Conservation (phyloP, 2,113 vertebrate species). For the Petrocephalus zakoni region DNA sequence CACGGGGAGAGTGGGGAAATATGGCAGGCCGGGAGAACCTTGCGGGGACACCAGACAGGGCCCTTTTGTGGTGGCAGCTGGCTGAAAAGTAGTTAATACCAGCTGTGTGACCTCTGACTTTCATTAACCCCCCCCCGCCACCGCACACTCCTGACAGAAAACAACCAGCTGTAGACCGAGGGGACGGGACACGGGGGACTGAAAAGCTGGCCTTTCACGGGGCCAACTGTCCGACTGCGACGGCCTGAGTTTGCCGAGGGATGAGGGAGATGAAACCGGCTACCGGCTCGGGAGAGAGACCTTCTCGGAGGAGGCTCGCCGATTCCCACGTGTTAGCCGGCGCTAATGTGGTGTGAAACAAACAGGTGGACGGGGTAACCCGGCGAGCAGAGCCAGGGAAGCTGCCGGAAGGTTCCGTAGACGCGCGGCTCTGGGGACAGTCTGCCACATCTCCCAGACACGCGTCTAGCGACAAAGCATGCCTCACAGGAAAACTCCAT, state of each 20-base stretch:
- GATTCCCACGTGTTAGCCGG: not conserved
- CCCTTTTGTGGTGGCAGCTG: slow-evolving; percentile 63
- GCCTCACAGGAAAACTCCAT: not conserved
- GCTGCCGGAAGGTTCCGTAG: not conserved
- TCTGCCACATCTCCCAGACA: not conserved
- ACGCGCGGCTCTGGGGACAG: not conserved
- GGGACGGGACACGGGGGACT: not conserved
- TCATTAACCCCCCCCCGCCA: slow-evolving; percentile 31
- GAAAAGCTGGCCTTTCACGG: not conserved
- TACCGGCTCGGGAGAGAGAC: not conserved
- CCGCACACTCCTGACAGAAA: slow-evolving; percentile 34
- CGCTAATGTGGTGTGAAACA: not conserved
- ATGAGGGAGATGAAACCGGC: not conserved
- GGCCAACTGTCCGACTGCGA: not conserved
- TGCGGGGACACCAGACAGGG: slow-evolving; percentile 47
- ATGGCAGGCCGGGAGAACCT: slow-evolving; percentile 33
- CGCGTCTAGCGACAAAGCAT: not conserved
- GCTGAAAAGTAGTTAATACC: slow-evolving; percentile 57
- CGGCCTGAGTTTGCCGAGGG: not conserved
- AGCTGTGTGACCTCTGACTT: slow-evolving; percentile 56
- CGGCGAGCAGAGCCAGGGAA: not conserved
- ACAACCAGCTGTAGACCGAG: slow-evolving; percentile 43
- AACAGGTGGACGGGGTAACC: not conserved
- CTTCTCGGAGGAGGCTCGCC: not conserved
- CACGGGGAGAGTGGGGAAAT: not conserved